Conservation (phyloP, 2,797 vertebrate genomes). For the Stomatorhinus walkeri region DNA sequence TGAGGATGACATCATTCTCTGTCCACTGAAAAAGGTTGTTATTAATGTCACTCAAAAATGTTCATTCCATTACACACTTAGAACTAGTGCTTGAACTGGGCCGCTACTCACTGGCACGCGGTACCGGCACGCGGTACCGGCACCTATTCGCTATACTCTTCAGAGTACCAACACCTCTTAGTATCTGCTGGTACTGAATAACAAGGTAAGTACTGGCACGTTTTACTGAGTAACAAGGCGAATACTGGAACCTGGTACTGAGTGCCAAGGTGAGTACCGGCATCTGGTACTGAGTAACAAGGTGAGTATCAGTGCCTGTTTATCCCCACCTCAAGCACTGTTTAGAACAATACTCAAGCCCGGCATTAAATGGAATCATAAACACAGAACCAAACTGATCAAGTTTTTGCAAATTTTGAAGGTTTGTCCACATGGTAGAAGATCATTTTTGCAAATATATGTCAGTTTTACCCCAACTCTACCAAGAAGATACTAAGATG, state of each 20-base stretch:
- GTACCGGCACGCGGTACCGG: background rate
- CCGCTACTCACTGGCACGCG: background rate
- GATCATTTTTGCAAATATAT: background rate
- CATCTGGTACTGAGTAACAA: background rate
- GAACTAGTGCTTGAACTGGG: background rate
- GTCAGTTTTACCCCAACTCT: background rate
- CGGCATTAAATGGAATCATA: background rate
- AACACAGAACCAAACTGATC: background rate
- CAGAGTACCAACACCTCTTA: background rate
- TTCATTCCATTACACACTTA: background rate
- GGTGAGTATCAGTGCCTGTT: background rate
- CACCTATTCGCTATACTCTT: background rate
- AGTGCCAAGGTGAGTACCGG: background rate
- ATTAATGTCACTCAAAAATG: constrained; percentile 11
- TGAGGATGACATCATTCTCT: constrained; percentile 66
- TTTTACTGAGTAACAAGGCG: background rate
- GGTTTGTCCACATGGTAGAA: background rate
- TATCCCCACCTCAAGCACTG: background rate
- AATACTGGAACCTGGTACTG: background rate
- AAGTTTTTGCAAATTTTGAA: background rate
- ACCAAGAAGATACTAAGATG: background rate
- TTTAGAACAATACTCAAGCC: background rate
- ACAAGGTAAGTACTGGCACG: background rate
- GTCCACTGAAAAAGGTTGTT: constrained; percentile 25
- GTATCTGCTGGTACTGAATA: background rate